Evolutionary conservation across 2,113 vertebrate species (phyloP).

Genomic region (Columbina picui): DNA sequence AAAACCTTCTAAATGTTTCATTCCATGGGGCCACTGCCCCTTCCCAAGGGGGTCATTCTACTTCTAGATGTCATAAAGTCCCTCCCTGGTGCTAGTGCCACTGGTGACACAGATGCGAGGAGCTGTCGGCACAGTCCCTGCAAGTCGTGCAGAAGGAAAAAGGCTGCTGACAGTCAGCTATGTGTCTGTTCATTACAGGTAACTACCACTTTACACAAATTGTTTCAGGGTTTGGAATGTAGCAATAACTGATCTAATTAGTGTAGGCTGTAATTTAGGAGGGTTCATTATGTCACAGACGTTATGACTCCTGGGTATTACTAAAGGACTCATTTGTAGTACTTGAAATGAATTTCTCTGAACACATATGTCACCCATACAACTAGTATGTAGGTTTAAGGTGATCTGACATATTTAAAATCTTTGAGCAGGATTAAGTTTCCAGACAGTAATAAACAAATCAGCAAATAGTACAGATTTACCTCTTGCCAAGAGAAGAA

Average conservation of each 20-base stretch:
- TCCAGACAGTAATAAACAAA: too few species aligned
- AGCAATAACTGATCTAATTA: conserved; percentile 82
- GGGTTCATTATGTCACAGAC: conserved; percentile 80
- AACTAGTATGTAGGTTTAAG: not conserved
- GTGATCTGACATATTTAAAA: conserved; percentile 27
- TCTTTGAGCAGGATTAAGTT: not conserved
- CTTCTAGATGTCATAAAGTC: not conserved
- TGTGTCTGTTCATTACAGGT: conserved; percentile 69
- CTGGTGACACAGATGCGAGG: not conserved
- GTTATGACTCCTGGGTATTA: conserved; percentile 79
- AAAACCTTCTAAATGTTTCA: not conserved
- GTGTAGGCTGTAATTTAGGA: conserved; percentile 80
- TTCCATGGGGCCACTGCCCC: not conserved
- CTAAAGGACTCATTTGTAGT: conserved; percentile 78
- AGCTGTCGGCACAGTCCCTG: not conserved
- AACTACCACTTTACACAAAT: conserved; percentile 77
- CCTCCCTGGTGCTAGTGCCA: not conserved
- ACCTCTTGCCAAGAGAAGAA: not conserved
- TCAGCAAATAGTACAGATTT: too few species aligned
- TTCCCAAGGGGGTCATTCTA: not conserved
- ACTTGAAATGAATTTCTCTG: conserved; percentile 76
- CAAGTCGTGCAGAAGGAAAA: not conserved
- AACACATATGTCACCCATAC: conserved; percentile 21
- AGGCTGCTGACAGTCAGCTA: conserved; percentile 61
- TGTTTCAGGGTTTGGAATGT: conserved; percentile 75